Percentiles rank a stretch among this genome's conserved stretches.
Conservation (phyloP, 2,888 invertebrate species). For the Melieria crassipennis region DNA sequence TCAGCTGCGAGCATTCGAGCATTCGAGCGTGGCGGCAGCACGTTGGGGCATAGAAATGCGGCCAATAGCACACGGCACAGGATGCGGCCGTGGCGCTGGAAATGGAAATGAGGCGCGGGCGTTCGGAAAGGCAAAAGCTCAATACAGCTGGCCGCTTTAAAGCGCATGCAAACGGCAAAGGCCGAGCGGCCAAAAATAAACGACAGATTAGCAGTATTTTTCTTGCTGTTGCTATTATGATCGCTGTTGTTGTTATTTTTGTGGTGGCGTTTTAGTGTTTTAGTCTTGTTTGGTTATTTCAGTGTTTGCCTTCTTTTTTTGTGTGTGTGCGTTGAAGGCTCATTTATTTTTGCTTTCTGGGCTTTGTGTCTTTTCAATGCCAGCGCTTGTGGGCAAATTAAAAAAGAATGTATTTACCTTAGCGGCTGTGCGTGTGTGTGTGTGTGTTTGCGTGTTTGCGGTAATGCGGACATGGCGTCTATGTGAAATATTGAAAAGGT, state of each 20-base stretch:
- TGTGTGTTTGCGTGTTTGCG: too few species aligned
- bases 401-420: neutral
- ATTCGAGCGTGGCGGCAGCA: too few species aligned
- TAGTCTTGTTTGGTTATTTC: neutral
- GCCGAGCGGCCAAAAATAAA: slow-evolving; percentile 37
- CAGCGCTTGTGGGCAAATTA: slow-evolving; percentile 19
- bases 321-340: neutral
- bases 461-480: too few species aligned
- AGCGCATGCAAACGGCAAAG: slow-evolving; percentile 13
- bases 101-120: neutral
- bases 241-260: slow-evolving; percentile 17
- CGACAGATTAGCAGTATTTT: slow-evolving; percentile 40
- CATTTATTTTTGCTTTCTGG: too few species aligned
- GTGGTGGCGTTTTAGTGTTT: neutral
- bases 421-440: too few species aligned
- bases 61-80: neutral
- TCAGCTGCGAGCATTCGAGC: too few species aligned
- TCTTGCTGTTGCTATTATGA: neutral
- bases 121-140: neutral
- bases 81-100: neutral
- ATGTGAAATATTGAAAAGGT: too few species aligned
- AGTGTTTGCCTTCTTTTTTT: slow-evolving; percentile 9
- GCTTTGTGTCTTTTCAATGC: slow-evolving; percentile 20
- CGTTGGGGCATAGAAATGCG: neutral
- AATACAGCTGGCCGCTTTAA: neutral